Percentiles rank a stretch among this genome's conserved stretches.
These are phyloP conservation scores for Anoplolepis gracilipes DNA, from an alignment of 1,140 invertebrate species.

Conservation along the genomic window DNA sequence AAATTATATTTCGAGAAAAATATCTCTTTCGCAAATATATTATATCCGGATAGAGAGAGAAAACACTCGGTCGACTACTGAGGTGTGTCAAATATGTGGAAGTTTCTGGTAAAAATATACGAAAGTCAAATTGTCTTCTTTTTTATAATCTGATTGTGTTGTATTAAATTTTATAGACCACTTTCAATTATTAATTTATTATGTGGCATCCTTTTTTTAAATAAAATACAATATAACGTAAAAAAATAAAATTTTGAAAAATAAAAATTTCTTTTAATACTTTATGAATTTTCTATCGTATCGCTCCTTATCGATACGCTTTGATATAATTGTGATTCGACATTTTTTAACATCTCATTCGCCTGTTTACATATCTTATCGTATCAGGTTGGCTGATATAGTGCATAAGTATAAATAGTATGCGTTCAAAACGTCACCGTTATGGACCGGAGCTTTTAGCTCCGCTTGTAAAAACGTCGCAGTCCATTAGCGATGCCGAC, in stretches of 20 bases:
- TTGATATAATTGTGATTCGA: not conserved
- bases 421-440: slow-evolving; percentile 74
- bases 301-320: not conserved
- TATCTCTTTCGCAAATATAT: not conserved
- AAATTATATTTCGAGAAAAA: not conserved
- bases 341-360: not conserved
- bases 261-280: not conserved
- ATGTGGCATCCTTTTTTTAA: not conserved
- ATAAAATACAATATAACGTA: too few relatives aligned
- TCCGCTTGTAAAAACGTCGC: slow-evolving; percentile 76
- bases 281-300: not conserved
- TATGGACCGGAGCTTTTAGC: slow-evolving; percentile 78
- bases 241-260: not conserved
- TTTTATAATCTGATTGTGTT: not conserved
- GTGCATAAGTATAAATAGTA: slow-evolving; percentile 69
- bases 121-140: not conserved
- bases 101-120: not conserved
- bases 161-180: not conserved
- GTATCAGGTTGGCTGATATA: slow-evolving; percentile 46
- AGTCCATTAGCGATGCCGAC: slow-evolving; percentile 74
- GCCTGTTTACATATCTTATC: slow-evolving; percentile 14
- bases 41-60: not conserved
- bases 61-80: not conserved
- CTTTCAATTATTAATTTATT: not conserved
- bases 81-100: not conserved